These are phyloP conservation scores for Pomacea canaliculata DNA, from an alignment of 2,888 invertebrate species.

Conservation along the genomic window DNA sequence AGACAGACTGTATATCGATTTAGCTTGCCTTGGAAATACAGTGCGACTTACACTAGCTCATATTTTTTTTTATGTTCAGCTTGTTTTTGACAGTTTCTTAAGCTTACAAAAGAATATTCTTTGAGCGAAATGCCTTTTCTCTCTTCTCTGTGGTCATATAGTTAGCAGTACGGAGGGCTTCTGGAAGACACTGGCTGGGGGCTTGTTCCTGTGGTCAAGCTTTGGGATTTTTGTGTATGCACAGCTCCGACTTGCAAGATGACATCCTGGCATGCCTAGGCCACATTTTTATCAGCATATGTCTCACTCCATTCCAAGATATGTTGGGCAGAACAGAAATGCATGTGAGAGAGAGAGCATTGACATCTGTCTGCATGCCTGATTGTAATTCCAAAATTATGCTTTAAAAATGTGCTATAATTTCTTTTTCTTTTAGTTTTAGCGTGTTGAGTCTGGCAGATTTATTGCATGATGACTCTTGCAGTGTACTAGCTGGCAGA, in stretches of 20 bases:
- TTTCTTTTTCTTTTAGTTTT: too few species aligned
- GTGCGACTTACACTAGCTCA: background rate
- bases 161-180: constrained; percentile 11
- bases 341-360: background rate
- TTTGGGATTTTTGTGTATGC: constrained; percentile 50
- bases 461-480: too few species aligned
- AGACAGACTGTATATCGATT: too few species aligned
- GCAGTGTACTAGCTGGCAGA: too few species aligned
- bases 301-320: background rate
- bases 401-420: too few species aligned
- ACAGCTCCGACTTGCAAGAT: constrained; percentile 40
- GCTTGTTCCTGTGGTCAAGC: constrained; percentile 46
- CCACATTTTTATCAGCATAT: background rate
- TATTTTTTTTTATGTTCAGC: background rate
- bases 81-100: too few species aligned
- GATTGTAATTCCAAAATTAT: too few species aligned
- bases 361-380: too few species aligned
- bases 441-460: too few species aligned
- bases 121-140: constrained; percentile 20
- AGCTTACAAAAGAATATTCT: background rate
- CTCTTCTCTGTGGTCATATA: constrained; percentile 43
- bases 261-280: constrained; percentile 29
- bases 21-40: background rate
- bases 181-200: constrained; percentile 46
- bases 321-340: background rate